Evolutionary conservation across 2,888 invertebrate species (phyloP).

Genomic region (Cosmia pyralina): DNA sequence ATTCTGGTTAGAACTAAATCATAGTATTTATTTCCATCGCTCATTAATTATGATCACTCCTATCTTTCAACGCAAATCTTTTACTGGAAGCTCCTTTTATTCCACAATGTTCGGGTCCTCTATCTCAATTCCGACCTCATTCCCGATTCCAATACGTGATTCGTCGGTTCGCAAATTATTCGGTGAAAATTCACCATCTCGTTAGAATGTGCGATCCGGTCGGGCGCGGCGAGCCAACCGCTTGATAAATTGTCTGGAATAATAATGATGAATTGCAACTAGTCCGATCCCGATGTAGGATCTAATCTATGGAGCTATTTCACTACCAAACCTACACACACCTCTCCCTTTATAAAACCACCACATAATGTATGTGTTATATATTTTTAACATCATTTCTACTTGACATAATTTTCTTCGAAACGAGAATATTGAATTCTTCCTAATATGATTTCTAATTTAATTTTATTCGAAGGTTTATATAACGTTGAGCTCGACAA

Average conservation of each 20-base stretch:
- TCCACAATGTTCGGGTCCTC: slow-evolving; percentile 85
- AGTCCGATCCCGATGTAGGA: slow-evolving; percentile 83
- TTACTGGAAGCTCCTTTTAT: slow-evolving; percentile 71
- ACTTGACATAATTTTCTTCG: slow-evolving; percentile 33
- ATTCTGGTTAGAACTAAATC: slow-evolving; percentile 7
- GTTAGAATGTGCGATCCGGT: slow-evolving; percentile 89
- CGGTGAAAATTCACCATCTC: slow-evolving; percentile 90
- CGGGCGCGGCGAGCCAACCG: slow-evolving; percentile 88
- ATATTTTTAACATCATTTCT: slow-evolving; percentile 32
- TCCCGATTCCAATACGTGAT: slow-evolving; percentile 90
- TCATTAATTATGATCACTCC: slow-evolving; percentile 66
- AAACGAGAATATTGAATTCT: slow-evolving; percentile 57
- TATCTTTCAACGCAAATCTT: slow-evolving; percentile 63
- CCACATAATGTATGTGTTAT: background rate
- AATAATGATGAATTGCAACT: slow-evolving; percentile 91
- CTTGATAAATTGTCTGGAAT: slow-evolving; percentile 91
- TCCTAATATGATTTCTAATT: slow-evolving; percentile 66
- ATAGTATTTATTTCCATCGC: slow-evolving; percentile 15
- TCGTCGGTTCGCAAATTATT: slow-evolving; percentile 90
- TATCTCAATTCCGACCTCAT: slow-evolving; percentile 89
- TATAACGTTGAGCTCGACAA: slow-evolving; percentile 77
- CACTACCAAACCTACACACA: slow-evolving; percentile 66
- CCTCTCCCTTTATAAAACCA: slow-evolving; percentile 37
- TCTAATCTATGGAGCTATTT: slow-evolving; percentile 84
- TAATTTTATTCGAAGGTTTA: slow-evolving; percentile 79